Conservation (phyloP, 2,888 invertebrate genomes). For the Meloe dianella region DNA sequence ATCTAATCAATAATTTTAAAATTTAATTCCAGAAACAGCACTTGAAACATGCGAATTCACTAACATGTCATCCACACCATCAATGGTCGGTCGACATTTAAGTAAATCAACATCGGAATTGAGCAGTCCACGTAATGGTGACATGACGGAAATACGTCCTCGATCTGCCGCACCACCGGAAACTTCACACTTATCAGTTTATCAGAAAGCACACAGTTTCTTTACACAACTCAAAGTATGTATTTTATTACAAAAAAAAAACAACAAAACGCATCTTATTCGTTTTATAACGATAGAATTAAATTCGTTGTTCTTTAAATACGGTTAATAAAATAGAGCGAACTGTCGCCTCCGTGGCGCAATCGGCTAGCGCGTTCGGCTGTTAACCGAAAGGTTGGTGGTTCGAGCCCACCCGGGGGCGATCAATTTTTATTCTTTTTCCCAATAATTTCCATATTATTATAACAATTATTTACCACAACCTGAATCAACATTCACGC, state of each 20-base stretch:
- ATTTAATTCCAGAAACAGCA: constrained; percentile 53
- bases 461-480: too few relatives aligned
- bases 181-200: constrained; percentile 72
- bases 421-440: constrained; percentile 62
- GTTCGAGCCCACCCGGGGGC: constrained; percentile 97
- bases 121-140: constrained; percentile 66
- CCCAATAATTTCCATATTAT: too few relatives aligned
- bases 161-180: constrained; percentile 59
- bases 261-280: too few relatives aligned
- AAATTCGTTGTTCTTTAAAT: background rate
- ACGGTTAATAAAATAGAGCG: background rate
- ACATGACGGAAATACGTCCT: too few relatives aligned
- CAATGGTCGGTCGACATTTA: constrained; percentile 67
- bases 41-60: constrained; percentile 56
- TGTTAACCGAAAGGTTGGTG: constrained; percentile 99
- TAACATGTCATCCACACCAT: constrained; percentile 43
- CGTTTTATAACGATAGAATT: too few relatives aligned
- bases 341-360: constrained; percentile 81
- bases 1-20: constrained; percentile 15
- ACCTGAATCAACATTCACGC: too few relatives aligned
- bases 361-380: constrained; percentile 98
- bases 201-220: constrained; percentile 83
- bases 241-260: background rate
- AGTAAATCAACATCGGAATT: constrained; percentile 85
- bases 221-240: constrained; percentile 78